Evolutionary conservation across 1,140 invertebrate species (phyloP).

Genomic region (Andricus grossulariae): DNA sequence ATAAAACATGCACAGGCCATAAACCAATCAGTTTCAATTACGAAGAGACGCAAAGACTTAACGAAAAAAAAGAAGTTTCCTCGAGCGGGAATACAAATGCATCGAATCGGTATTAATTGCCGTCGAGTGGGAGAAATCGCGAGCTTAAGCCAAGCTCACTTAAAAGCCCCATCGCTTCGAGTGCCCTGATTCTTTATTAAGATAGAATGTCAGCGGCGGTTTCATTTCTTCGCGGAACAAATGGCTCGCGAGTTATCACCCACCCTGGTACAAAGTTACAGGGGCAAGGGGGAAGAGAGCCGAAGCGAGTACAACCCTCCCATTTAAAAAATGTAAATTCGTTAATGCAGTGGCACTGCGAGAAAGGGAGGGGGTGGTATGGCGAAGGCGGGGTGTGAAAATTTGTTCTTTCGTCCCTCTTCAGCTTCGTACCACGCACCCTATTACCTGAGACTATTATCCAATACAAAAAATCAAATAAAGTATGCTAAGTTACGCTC

Average conservation of each 20-base stretch:
- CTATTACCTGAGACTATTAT: constrained; percentile 74
- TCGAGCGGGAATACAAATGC: neutral
- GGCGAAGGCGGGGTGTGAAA: constrained; percentile 56
- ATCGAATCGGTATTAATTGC: constrained; percentile 64
- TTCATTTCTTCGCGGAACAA: constrained; percentile 73
- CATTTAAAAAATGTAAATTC: constrained; percentile 77
- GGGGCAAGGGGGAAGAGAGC: neutral
- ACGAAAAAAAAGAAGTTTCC: no score
- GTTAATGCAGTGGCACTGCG: constrained; percentile 70
- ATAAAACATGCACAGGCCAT: no score
- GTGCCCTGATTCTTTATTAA: constrained; percentile 72
- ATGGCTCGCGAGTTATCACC: constrained; percentile 75
- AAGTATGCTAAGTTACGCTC: constrained; percentile 75
- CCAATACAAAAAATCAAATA: constrained; percentile 77
- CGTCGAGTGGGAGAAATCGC: constrained; percentile 46
- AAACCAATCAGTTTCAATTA: no score
- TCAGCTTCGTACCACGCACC: constrained; percentile 49
- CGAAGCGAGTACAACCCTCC: constrained; percentile 62
- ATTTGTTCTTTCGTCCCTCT: constrained; percentile 58
- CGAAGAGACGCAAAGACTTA: no score
- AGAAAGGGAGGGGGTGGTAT: constrained; percentile 44
- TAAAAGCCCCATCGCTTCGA: constrained; percentile 52
- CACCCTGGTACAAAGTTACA: constrained; percentile 36
- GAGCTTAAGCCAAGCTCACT: constrained; percentile 49
- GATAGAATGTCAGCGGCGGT: constrained; percentile 67